Conservation (phyloP, 2,797 vertebrate genomes). For the Limosa lapponica region DNA sequence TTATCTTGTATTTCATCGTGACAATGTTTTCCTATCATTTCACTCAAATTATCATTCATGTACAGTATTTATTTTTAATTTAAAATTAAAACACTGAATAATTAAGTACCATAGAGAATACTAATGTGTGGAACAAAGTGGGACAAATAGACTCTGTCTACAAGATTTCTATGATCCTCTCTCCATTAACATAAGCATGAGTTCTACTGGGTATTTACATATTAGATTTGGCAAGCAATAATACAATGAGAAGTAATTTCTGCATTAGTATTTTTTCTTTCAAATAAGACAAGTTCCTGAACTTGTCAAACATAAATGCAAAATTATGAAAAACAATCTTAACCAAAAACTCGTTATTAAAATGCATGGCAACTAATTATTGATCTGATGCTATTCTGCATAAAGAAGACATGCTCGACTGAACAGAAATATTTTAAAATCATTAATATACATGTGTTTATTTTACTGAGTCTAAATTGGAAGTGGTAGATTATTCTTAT, state of each 20-base stretch:
- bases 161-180: constrained; percentile 68
- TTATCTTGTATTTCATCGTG: constrained; percentile 1
- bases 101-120: constrained; percentile 73
- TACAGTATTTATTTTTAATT: constrained; percentile 74
- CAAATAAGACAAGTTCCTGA: constrained; percentile 73
- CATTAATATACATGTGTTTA: constrained; percentile 84
- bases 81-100: constrained; percentile 72
- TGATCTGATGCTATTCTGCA: constrained; percentile 78
- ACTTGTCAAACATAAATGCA: constrained; percentile 79
- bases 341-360: constrained; percentile 78
- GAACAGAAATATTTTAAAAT: constrained; percentile 79
- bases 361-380: constrained; percentile 82
- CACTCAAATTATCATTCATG: constrained; percentile 64
- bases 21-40: constrained; percentile 56
- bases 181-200: constrained; percentile 62
- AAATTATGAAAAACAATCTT: constrained; percentile 77
- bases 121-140: constrained; percentile 69
- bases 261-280: constrained; percentile 70
- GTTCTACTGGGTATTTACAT: constrained; percentile 69
- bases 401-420: constrained; percentile 75
- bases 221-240: constrained; percentile 67
- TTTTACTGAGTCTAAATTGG: constrained; percentile 76
- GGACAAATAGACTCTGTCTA: constrained; percentile 71
- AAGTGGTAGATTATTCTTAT: constrained; percentile 74
- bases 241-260: constrained; percentile 65